Base-by-base conservation (phyloP, 2,888 invertebrate species). In the Trachelus troglodyta region DNA sequence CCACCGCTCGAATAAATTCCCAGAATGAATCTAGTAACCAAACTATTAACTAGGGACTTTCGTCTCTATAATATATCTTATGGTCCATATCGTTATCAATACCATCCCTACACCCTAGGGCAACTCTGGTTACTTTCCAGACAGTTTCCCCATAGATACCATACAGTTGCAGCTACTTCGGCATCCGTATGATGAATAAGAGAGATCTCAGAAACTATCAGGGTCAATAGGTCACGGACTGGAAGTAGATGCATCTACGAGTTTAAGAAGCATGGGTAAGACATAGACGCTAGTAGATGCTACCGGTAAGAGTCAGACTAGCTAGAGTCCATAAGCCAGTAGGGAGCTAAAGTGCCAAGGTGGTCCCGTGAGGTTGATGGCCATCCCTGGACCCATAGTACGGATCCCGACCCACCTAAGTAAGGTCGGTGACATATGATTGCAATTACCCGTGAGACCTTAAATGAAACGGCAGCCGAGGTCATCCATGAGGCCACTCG, bases 401-500 rank as follows among this genome's bases (percentile, higher is more conserved):
- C 0, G 34, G 71, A 34, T 33, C 31, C 31, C 15, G 31, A 74
- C 74, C 74, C 23, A 74, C 74, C 34, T 74, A 74, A 74, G 37
- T 74, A 74, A 74, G 30, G 74, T 34, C 34, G 74, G 23, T 74
- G 74, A 74, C 74, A 12, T 34, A 74, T 34, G 23, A 74, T 74
- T 74, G 23, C 74, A 74, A 74, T 74, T 74, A 74, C 74, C 34
- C 34, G 74, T 30, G 56, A 31, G 37, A 35, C 74, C 74, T 74
- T 74, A 35, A 74, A 30, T 23, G 71, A 33, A 71, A 34, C 23
- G 12, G 71, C 34, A 12, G 71, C n/a, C 71, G 71, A 34, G 34
- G 31, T 34, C 31, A 71, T 34, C 71, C 33, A 23, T 9, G 12
- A 30, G 71, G 12, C 23, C 31, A 30, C 31, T 71, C 12, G 71